These are phyloP conservation scores for Alligator mississippiensis DNA, from an alignment of 2,113 vertebrate species.

Conservation along the genomic window DNA sequence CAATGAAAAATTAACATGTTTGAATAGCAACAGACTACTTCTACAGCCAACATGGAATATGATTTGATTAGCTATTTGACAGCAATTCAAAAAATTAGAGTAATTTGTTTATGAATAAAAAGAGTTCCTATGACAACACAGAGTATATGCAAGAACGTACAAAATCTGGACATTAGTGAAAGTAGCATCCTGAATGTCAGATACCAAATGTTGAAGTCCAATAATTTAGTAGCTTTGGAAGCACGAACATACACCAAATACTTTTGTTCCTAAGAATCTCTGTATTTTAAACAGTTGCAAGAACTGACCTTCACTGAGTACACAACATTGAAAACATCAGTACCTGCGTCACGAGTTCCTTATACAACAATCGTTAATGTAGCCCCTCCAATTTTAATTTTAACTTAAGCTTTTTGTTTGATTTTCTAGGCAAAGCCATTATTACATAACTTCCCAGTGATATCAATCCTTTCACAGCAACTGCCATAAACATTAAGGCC, in stretches of 20 bases:
- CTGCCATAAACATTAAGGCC: conserved; percentile 58
- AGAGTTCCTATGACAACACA: neutral
- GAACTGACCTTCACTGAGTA: neutral
- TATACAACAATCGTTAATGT: neutral
- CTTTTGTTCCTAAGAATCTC: conserved; percentile 11
- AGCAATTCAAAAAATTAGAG: neutral
- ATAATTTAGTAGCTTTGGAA: neutral
- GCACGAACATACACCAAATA: neutral
- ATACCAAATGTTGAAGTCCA: neutral
- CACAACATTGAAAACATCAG: neutral
- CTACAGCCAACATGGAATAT: neutral
- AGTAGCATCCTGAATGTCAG: neutral
- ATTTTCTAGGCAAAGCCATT: conserved; percentile 1
- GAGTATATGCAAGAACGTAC: neutral
- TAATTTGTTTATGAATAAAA: too few relatives aligned
- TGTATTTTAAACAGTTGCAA: neutral
- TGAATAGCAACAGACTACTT: conserved; percentile 1
- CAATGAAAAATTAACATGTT: neutral
- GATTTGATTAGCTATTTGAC: neutral
- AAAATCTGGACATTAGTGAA: neutral
- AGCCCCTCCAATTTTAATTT: conserved; percentile 48
- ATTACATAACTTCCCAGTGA: conserved; percentile 58
- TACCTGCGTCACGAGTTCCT: conserved; percentile 10
- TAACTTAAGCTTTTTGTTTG: conserved; percentile 57
- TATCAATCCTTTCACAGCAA: conserved; percentile 51